A percentile compares a stretch with the other conserved stretches of the same genome.
Evolutionary conservation across 2,113 vertebrate genomes (phyloP).

Genomic region (Acanthochromis polyacanthus): DNA sequence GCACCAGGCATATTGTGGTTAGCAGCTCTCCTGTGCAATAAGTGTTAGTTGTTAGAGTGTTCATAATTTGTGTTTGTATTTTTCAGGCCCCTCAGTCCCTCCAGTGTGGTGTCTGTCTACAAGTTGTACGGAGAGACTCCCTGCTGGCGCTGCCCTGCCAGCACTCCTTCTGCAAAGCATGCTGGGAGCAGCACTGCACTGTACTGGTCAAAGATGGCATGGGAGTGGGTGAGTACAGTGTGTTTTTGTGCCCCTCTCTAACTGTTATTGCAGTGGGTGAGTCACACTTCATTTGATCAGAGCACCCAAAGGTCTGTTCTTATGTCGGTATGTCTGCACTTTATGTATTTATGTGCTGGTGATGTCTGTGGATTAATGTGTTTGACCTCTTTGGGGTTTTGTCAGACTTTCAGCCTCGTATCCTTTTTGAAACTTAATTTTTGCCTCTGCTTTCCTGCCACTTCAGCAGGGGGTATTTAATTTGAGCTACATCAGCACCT

Average conservation of each 20-base stretch:
- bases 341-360: not conserved
- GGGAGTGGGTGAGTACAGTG: slow-evolving; percentile 92
- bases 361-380: not conserved
- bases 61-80: slow-evolving; percentile 18
- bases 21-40: not conserved
- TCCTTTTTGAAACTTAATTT: not conserved
- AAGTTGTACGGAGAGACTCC: slow-evolving; percentile 95
- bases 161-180: slow-evolving; percentile 98
- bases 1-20: no score
- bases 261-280: slow-evolving; percentile 39
- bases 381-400: no score
- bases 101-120: slow-evolving; percentile 98
- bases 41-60: not conserved
- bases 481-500: not conserved
- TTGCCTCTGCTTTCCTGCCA: not conserved
- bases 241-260: slow-evolving; percentile 23
- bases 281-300: slow-evolving; percentile 34
- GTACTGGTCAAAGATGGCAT: slow-evolving; percentile 97
- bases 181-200: slow-evolving; percentile 99
- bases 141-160: slow-evolving; percentile 95
- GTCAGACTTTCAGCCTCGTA: no score
- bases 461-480: not conserved
- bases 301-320: slow-evolving; percentile 26
- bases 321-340: not conserved
- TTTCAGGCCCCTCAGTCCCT: slow-evolving; percentile 87